Percentiles rank a stretch among this genome's conserved stretches.
These are phyloP conservation scores for Orientallactaga bullata DNA, from an alignment of 2,113 vertebrate species.

Conservation along the genomic window DNA sequence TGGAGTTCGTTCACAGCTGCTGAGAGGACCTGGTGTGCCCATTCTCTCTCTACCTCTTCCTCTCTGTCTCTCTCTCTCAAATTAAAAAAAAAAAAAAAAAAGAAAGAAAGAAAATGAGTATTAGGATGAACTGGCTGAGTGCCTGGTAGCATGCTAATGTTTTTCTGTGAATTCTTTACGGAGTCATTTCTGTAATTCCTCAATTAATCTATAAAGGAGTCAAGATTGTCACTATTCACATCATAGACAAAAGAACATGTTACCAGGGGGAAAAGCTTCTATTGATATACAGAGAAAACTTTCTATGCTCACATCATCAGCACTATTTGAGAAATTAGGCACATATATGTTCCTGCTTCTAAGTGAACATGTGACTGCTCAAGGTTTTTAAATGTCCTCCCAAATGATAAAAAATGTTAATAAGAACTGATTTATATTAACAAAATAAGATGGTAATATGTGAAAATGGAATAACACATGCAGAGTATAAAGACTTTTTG, in stretches of 20 bases:
- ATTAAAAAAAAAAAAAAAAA: too few relatives aligned
- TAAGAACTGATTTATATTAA: not conserved
- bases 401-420: not conserved
- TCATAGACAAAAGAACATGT: not conserved
- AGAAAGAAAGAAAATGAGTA: conserved; percentile 22
- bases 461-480: not conserved
- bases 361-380: not conserved
- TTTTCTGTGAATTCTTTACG: not conserved
- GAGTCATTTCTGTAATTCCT: not conserved
- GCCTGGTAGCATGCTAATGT: not conserved
- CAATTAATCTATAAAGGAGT: not conserved
- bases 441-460: not conserved
- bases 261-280: not conserved
- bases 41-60: too few relatives aligned
- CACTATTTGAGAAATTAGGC: not conserved
- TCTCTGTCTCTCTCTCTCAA: too few relatives aligned
- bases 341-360: not conserved
- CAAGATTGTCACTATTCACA: not conserved
- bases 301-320: not conserved
- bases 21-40: too few relatives aligned
- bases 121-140: not conserved
- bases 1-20: too few relatives aligned
- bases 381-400: not conserved
- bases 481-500: not conserved
- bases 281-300: not conserved